These are phyloP conservation scores for Lagorchestes hirsutus DNA, from an alignment of 2,797 vertebrate genomes.

Conservation along the genomic window DNA sequence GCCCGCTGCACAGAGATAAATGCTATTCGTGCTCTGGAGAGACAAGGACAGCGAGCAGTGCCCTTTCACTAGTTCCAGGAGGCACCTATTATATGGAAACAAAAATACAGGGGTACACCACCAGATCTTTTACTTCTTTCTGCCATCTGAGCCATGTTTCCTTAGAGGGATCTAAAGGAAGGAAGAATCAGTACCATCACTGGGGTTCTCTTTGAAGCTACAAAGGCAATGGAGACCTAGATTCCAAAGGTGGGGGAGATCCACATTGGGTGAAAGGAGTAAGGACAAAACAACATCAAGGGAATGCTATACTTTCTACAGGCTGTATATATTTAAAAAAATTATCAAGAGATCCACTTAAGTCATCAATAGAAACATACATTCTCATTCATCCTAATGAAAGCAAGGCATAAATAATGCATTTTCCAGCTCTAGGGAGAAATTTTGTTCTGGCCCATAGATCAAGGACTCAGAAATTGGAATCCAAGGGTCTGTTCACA, in stretches of 20 bases:
- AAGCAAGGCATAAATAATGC: not conserved
- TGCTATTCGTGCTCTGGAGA: constrained; percentile 87
- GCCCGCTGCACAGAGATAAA: constrained; percentile 88
- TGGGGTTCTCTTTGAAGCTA: constrained; percentile 18
- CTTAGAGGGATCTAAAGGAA: constrained; percentile 14
- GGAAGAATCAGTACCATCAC: not conserved
- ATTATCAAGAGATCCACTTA: not conserved
- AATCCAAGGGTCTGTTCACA: not conserved
- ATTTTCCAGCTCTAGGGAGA: not conserved
- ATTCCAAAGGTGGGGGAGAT: not conserved
- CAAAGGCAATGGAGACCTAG: not conserved
- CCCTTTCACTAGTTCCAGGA: constrained; percentile 83
- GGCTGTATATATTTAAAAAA: constrained; percentile 26
- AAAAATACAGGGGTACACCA: constrained; percentile 69
- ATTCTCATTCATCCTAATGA: not conserved
- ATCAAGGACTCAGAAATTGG: constrained; percentile 25
- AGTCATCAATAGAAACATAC: not conserved
- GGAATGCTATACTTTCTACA: not conserved
- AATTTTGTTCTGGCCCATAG: not conserved
- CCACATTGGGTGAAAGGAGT: constrained; percentile 44
- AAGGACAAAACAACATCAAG: constrained; percentile 41
- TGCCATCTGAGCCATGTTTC: not conserved
- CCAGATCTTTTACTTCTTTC: constrained; percentile 64
- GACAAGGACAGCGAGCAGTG: constrained; percentile 86
- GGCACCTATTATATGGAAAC: constrained; percentile 77